Conservation (phyloP, 2,113 vertebrate genomes). For the Polyodon spathula region DNA sequence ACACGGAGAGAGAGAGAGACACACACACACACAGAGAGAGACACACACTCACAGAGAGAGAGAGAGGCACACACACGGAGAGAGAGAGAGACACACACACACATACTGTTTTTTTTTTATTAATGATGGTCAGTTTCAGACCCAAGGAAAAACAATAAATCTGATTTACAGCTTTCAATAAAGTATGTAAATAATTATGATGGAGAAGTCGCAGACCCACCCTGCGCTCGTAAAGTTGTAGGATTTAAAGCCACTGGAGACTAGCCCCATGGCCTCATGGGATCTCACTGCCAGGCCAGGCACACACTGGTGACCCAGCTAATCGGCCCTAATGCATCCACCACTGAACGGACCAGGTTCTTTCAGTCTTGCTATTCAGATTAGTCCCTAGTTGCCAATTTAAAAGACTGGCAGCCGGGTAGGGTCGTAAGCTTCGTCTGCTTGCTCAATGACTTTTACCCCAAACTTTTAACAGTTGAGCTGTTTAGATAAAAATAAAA, state of each 20-base stretch:
- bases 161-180: background rate
- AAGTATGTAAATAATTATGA: conserved; percentile 3
- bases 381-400: background rate
- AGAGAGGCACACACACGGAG: no score
- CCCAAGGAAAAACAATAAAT: background rate
- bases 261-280: background rate
- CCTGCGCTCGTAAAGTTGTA: background rate
- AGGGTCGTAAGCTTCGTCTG: background rate
- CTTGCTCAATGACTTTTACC: background rate
- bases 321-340: no score
- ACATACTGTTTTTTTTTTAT: background rate
- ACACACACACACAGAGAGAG: no score
- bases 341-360: background rate
- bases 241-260: conserved; percentile 2
- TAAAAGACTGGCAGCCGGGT: background rate
- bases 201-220: background rate
- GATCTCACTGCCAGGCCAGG: background rate
- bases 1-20: no score
- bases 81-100: no score
- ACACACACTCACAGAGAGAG: no score
- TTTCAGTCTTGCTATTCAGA: conserved; percentile 1
- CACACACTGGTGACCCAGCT: background rate
- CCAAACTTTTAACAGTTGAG: no score
- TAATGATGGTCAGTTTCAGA: background rate
- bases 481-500: no score